These are phyloP conservation scores for Cyprinus carpio DNA, from an alignment of 2,113 vertebrate species.

Conservation along the genomic window DNA sequence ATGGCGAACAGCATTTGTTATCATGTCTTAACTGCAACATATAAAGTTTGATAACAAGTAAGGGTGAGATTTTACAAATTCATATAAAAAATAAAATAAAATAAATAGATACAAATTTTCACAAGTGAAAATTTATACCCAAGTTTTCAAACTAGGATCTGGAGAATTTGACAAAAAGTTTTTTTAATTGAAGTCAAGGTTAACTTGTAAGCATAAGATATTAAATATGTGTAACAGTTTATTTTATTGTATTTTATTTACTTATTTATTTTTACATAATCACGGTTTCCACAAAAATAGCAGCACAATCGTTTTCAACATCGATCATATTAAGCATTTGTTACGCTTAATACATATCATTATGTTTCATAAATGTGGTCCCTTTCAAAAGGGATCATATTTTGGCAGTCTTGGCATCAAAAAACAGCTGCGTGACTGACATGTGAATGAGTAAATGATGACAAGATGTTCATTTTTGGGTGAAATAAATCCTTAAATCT, in stretches of 20 bases:
- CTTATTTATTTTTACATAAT: too few relatives aligned
- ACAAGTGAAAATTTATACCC: too few relatives aligned
- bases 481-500: neutral
- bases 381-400: neutral
- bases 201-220: too few relatives aligned
- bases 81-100: too few relatives aligned
- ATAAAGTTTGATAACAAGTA: neutral
- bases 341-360: neutral
- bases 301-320: neutral
- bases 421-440: neutral
- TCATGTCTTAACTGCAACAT: neutral
- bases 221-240: too few relatives aligned
- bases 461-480: neutral
- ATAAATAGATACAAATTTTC: neutral
- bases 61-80: neutral
- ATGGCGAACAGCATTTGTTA: neutral
- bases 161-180: neutral
- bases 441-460: neutral
- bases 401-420: neutral
- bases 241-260: too few relatives aligned
- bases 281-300: neutral
- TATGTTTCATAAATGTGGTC: neutral
- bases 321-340: neutral
- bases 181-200: too few relatives aligned
- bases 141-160: neutral